A percentile compares a stretch with the other conserved stretches of the same genome.
These are phyloP conservation scores for Teleogryllus oceanicus DNA, from an alignment of 2,888 invertebrate species.

Conservation along the genomic window DNA sequence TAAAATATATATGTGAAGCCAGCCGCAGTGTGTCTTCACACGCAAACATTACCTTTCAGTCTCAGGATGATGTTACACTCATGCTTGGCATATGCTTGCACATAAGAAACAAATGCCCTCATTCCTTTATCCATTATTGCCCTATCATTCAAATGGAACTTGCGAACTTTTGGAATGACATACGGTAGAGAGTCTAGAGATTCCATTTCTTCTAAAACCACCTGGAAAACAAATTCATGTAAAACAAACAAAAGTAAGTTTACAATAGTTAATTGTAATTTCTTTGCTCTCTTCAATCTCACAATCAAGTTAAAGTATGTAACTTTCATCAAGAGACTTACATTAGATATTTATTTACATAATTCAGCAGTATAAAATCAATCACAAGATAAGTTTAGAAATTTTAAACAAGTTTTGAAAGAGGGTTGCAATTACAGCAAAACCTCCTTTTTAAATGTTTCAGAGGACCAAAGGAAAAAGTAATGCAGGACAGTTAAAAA, in stretches of 20 bases:
- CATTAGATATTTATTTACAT: no score
- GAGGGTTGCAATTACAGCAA: no score
- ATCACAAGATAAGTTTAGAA: no score
- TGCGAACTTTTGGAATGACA: slow-evolving; percentile 55
- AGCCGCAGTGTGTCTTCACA: not conserved
- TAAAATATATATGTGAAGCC: not conserved
- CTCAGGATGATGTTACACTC: slow-evolving; percentile 87
- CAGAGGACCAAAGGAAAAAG: no score
- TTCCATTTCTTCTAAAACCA: slow-evolving; percentile 44
- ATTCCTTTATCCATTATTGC: slow-evolving; percentile 81
- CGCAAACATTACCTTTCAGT: slow-evolving; percentile 59
- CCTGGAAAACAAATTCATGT: slow-evolving; percentile 37
- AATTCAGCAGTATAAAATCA: no score
- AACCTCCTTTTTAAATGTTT: no score
- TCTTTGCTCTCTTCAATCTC: not conserved
- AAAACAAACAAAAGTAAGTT: not conserved
- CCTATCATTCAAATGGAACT: slow-evolving; percentile 67
- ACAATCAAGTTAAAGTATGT: no score
- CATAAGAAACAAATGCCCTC: slow-evolving; percentile 91
- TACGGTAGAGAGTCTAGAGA: slow-evolving; percentile 36
- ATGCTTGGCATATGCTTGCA: slow-evolving; percentile 91
- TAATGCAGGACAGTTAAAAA: no score
- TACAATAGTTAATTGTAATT: not conserved
- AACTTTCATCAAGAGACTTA: no score
- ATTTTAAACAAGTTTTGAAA: no score